A percentile compares a stretch with the other conserved stretches of the same genome.
These are phyloP conservation scores for Nematopogon swammerdamellus DNA, from an alignment of 2,888 invertebrate species.

Conservation along the genomic window DNA sequence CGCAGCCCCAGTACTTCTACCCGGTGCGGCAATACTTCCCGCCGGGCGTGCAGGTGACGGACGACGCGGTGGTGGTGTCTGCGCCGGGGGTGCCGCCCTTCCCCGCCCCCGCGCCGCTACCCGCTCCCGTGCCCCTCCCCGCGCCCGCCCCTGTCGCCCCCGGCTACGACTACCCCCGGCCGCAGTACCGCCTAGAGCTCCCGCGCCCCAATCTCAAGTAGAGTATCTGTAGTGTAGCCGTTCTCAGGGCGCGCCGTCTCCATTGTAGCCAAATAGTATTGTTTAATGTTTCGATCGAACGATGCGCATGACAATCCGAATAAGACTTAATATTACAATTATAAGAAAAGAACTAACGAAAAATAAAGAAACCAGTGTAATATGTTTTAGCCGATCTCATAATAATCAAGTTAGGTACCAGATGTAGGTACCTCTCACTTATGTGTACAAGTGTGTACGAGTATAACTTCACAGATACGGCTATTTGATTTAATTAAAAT, in stretches of 20 bases:
- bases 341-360: too few relatives aligned
- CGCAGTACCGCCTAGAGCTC: slow-evolving; percentile 37
- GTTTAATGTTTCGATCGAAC: too few relatives aligned
- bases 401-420: too few relatives aligned
- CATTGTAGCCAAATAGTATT: not conserved
- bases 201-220: slow-evolving; percentile 22
- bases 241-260: too few relatives aligned
- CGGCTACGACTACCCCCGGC: slow-evolving; percentile 38
- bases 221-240: not conserved
- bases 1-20: slow-evolving; percentile 17
- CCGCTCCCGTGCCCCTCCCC: slow-evolving; percentile 18
- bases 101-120: slow-evolving; percentile 17
- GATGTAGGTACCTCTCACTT: too few relatives aligned
- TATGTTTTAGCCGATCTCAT: too few relatives aligned
- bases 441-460: too few relatives aligned
- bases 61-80: slow-evolving; percentile 45
- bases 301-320: too few relatives aligned
- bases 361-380: too few relatives aligned
- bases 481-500: too few relatives aligned
- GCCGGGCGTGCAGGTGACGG: slow-evolving; percentile 36
- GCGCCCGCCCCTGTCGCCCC: slow-evolving; percentile 17
- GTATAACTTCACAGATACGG: too few relatives aligned
- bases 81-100: slow-evolving; percentile 35
- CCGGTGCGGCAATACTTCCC: slow-evolving; percentile 12
- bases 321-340: too few relatives aligned